Evolutionary conservation across 2,797 vertebrate genomes (phyloP).

Genomic region (Neostethus bicornis): DNA sequence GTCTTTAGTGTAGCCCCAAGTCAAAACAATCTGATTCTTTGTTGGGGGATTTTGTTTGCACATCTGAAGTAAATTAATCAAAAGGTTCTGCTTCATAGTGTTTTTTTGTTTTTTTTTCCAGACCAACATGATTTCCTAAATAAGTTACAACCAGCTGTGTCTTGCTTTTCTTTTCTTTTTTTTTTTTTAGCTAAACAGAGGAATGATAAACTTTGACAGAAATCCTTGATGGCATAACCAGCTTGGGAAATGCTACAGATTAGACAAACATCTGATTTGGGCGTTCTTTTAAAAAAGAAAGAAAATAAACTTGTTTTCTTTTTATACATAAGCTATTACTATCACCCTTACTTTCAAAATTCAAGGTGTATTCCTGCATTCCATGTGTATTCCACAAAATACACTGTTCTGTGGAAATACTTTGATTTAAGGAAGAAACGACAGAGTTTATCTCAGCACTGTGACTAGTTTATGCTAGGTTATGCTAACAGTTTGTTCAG

Average conservation of each 20-base stretch:
- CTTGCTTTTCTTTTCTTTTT: too few relatives aligned
- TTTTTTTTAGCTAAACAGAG: slow-evolving; percentile 37
- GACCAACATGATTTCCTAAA: slow-evolving; percentile 28
- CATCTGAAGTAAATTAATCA: slow-evolving; percentile 3
- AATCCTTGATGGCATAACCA: slow-evolving; percentile 39
- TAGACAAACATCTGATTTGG: slow-evolving; percentile 54
- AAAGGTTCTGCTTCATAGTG: slow-evolving; percentile 1
- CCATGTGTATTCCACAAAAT: too few relatives aligned
- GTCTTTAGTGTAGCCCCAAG: slow-evolving; percentile 11
- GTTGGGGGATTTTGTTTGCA: background rate
- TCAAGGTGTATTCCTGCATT: too few relatives aligned
- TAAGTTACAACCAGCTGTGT: slow-evolving; percentile 41
- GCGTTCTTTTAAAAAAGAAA: slow-evolving; percentile 3
- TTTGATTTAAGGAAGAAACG: too few relatives aligned
- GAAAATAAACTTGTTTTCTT: too few relatives aligned
- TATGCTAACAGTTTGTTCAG: too few relatives aligned
- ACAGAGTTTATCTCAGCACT: too few relatives aligned
- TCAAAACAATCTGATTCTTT: slow-evolving; percentile 13
- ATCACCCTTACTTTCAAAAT: too few relatives aligned
- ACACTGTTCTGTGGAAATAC: too few relatives aligned
- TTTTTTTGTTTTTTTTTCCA: slow-evolving; percentile 20
- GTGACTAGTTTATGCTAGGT: too few relatives aligned
- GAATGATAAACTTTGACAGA: slow-evolving; percentile 49
- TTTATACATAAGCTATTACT: slow-evolving; percentile 12
- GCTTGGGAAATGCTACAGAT: slow-evolving; percentile 43